Evolutionary conservation across 2,888 invertebrate genomes (phyloP).

Genomic region (Hemicrepidius hirtus): DNA sequence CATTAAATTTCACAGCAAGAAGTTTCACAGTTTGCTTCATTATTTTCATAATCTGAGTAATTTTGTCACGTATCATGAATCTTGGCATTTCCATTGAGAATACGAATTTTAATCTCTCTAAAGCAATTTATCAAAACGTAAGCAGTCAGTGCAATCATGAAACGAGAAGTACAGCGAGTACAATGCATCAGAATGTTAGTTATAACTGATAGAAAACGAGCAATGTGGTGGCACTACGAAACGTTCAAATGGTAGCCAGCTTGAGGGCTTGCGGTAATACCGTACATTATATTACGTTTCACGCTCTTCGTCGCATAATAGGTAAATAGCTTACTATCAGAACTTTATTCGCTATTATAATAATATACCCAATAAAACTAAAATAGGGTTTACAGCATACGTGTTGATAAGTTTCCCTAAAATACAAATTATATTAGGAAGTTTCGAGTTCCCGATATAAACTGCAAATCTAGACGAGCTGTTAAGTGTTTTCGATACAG

Average conservation of each 20-base stretch:
- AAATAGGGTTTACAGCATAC: not conserved
- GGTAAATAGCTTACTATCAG: conserved; percentile 7
- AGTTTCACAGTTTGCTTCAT: too few relatives aligned
- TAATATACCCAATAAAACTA: conserved; percentile 15
- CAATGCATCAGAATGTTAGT: conserved; percentile 22
- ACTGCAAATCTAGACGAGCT: too few relatives aligned
- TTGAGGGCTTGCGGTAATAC: conserved; percentile 13
- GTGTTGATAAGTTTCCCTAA: not conserved
- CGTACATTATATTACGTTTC: not conserved
- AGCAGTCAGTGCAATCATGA: not conserved
- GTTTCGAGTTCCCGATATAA: too few relatives aligned
- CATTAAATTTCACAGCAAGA: too few relatives aligned
- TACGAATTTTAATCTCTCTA: too few relatives aligned
- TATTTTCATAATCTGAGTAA: too few relatives aligned
- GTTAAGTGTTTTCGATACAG: too few relatives aligned
- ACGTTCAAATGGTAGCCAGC: conserved; percentile 17
- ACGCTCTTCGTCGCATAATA: conserved; percentile 26
- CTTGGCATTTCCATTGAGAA: too few relatives aligned
- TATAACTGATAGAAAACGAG: conserved; percentile 30
- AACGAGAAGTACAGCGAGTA: not conserved
- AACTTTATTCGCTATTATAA: conserved; percentile 27
- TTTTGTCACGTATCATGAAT: too few relatives aligned
- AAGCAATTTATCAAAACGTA: too few relatives aligned
- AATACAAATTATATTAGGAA: too few relatives aligned
- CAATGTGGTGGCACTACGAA: conserved; percentile 13